A percentile compares a stretch with the other conserved stretches of the same genome.
Conservation (phyloP, 2,113 vertebrate species). For the Eubucco bourcierii region DNA sequence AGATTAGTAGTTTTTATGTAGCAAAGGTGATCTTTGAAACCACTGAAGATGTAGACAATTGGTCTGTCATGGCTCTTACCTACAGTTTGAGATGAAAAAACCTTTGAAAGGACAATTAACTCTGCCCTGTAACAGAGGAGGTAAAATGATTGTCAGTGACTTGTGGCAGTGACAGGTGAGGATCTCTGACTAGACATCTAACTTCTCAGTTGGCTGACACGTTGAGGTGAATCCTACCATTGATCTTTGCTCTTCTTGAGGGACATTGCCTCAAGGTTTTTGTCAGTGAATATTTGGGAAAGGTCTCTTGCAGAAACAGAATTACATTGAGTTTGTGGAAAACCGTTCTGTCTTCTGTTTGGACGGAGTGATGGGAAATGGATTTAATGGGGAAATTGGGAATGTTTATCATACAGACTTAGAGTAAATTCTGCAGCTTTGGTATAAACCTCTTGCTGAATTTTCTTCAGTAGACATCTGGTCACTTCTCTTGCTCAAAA, state of each 20-base stretch:
- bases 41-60: not conserved
- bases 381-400: not conserved
- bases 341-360: not conserved
- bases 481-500: not conserved
- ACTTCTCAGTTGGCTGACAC: accelerated
- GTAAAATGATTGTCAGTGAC: not conserved
- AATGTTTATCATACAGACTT: not conserved
- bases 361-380: not conserved
- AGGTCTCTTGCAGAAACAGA: not conserved
- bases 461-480: not conserved
- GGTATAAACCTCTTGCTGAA: not conserved
- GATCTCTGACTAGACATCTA: not conserved
- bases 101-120: not conserved
- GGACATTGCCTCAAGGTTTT: not conserved
- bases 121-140: not conserved
- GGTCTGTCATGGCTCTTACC: not conserved
- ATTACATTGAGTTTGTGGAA: not conserved
- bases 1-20: not conserved
- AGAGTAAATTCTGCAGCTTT: not conserved
- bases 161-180: not conserved
- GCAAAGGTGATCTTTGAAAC: not conserved
- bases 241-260: not conserved
- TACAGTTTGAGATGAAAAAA: not conserved
- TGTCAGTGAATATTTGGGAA: not conserved
- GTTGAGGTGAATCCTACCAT: not conserved